A percentile compares a stretch with the other conserved stretches of the same genome.
phyloP scores from a whole-genome alignment of 2,888 invertebrate genomes.

The Sipha maydis region DNA sequence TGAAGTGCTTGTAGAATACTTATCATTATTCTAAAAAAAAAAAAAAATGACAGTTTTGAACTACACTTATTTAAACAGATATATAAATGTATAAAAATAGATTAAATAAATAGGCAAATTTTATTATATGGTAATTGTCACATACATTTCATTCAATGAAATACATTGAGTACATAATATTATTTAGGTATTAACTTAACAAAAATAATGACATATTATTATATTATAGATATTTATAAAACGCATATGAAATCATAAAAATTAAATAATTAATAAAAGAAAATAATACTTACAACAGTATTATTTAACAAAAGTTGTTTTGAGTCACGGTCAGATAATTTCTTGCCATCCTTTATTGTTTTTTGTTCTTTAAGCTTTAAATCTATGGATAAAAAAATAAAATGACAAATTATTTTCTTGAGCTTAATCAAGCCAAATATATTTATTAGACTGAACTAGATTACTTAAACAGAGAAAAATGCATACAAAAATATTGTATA shows the following conservation, averaged over 20 bases:
- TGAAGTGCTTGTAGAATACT: conserved; percentile 5
- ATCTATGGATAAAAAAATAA: conserved; percentile 39
- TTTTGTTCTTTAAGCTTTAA: conserved; percentile 53
- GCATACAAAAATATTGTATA: no score
- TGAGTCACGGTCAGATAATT: conserved; percentile 26
- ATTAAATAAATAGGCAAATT: background rate
- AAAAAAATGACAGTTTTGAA: background rate
- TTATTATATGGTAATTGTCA: background rate
- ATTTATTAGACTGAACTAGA: no score
- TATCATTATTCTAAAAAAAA: conserved; percentile 34
- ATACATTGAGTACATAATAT: background rate
- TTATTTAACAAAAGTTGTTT: conserved; percentile 20
- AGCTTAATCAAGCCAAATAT: no score
- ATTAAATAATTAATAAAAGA: background rate
- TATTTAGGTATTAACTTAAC: background rate
- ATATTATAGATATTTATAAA: background rate
- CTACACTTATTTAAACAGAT: background rate
- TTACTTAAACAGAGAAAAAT: no score
- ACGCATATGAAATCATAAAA: background rate
- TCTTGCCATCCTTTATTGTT: conserved; percentile 37
- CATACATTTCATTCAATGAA: background rate
- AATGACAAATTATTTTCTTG: background rate
- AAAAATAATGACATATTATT: background rate
- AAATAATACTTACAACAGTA: conserved; percentile 33
- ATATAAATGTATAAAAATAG: background rate